Base-by-base conservation (phyloP, 1,140 invertebrate genomes). In the Venturia canescens region DNA sequence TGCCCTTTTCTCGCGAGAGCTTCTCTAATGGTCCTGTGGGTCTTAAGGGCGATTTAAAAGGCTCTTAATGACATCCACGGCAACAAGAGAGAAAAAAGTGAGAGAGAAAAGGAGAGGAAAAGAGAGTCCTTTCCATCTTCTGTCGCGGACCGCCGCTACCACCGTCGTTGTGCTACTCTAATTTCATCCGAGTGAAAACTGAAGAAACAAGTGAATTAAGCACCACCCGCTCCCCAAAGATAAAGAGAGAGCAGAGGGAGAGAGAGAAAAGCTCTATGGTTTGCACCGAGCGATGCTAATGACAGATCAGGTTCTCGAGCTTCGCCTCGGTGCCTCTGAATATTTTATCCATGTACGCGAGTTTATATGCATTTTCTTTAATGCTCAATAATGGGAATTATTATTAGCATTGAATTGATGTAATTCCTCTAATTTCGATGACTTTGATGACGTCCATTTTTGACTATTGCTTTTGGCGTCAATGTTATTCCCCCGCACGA, bases 201-300 rank as follows among this genome's bases (percentile, higher is more conserved):
- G 88, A 90, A 90, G 89, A 90, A 90, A 89, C 88, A 89, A 90
- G 88, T 89, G 88, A 90, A 90, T 90, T 90, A 90, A 87, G 86
- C 85, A 88, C 84, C 87, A 81, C 79, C 15, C 29, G 21, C 21
- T 3, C 21, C 13, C 15, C 15, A 15, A 53, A 53, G 50, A 53
- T 53, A 53, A 53, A 53, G 63, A 66, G 63, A 27, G 63, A 66
- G 27, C n/a, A 66, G 26, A 66, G 26, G 29, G 26, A 66, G 63
- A 66, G 63, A 66, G 23, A 66, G 27, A 66, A 29, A 66, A 18
- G 11, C 70, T 76, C 74, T 38, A 60, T 63, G 72, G 72, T 76
- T 78, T 31, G 44, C 66, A 57, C 76, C 72, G 77, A 53, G 53
- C 48, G 38, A 80, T 78, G 86, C 88, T 89, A 90, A 90, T 89